Base-by-base conservation (phyloP, 1,140 invertebrate species). In the Daktulosphaira vitifoliae region DNA sequence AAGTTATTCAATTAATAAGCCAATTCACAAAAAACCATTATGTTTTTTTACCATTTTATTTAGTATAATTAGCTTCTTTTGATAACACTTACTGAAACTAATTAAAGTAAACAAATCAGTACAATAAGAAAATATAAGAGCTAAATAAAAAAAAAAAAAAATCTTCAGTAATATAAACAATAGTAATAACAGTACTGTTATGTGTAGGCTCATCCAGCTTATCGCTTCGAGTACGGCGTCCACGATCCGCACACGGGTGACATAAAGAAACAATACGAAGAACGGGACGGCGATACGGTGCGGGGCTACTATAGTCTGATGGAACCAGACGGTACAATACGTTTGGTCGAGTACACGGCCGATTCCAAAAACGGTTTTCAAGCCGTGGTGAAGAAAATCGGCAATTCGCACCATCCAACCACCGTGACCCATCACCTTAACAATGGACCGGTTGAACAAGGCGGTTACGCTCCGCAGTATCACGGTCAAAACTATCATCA, bases 161-260 rank as follows among this genome's bases (percentile, higher is more conserved):
- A n/a, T n/a, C n/a, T n/a, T n/a, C n/a, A n/a, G n/a, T n/a, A n/a
- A n/a, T n/a, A n/a, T n/a, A n/a, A n/a, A n/a, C n/a, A n/a, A n/a
- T n/a, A n/a, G n/a, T n/a, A n/a, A n/a, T n/a, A n/a, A n/a, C n/a
- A n/a, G n/a, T n/a, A n/a, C n/a, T n/a, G n/a, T n/a, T 33, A n/a
- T 44, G 9, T 64, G 11, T 48, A 68, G 68, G 49, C 68, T 2
- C 71, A 72, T 62, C 71, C 71, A 8, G 70, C 69, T 29, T 75
- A 75, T 69, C 68, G 70, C 18, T 76, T 74, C 70, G 70, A 73
- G 66, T 76, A 76, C 67, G 73, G 71, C 23, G 75, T 76, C 13
- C 70, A 74, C 59, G 73, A 76, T 66, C 69, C 68, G 6, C 70
- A 74, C 49, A 72, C 71, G 39, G 73, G 74, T 18, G 74, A 76